Conservation (phyloP, 2,797 vertebrate species). For the Balearica regulorum region DNA sequence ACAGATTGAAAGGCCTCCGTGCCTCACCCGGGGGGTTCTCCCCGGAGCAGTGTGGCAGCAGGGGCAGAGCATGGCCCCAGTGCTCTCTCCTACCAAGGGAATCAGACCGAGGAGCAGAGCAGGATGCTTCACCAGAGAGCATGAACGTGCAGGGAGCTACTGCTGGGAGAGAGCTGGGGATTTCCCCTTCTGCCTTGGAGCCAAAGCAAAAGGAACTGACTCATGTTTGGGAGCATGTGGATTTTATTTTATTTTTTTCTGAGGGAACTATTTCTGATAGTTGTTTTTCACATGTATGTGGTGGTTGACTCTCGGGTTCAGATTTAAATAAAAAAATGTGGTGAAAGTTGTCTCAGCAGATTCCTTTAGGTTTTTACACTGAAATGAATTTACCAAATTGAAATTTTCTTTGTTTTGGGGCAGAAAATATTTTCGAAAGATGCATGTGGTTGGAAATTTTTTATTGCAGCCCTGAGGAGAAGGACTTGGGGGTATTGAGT, state of each 20-base stretch:
- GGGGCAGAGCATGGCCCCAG: neutral
- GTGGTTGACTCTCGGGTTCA: neutral
- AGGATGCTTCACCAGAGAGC: neutral
- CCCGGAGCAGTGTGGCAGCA: accelerated
- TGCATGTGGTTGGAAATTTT: neutral
- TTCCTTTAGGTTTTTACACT: neutral
- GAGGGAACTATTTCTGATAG: neutral
- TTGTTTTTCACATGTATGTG: neutral
- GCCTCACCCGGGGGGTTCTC: neutral
- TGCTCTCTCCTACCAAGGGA: accelerated
- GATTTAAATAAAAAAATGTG: neutral
- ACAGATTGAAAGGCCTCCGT: accelerated
- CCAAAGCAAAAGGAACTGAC: neutral
- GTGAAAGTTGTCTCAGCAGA: neutral
- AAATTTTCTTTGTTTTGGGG: neutral
- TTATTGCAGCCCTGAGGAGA: neutral
- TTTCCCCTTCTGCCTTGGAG: neutral
- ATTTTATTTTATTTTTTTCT: neutral
- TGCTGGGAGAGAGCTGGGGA: neutral
- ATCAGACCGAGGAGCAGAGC: neutral
- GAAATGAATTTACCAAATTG: neutral
- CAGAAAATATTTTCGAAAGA: neutral
- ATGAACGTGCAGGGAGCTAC: neutral
- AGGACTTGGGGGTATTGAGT: too few relatives aligned
- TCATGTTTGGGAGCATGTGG: neutral